Evolutionary conservation across 2,113 vertebrate genomes (phyloP).

Genomic region (Muntiacus reevesi): DNA sequence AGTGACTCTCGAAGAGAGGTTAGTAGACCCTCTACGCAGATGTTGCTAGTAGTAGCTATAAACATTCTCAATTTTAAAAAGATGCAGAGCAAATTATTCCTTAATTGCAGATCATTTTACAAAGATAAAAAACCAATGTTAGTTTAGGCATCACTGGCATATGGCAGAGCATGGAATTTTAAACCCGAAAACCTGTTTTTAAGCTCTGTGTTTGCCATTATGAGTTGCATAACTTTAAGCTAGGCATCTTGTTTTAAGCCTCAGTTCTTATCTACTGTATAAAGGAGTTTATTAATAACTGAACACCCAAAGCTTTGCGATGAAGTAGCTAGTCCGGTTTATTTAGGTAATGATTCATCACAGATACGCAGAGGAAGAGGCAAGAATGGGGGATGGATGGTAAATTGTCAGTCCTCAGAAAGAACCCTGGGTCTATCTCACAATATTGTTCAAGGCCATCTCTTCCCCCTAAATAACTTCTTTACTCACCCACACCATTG

Average conservation of each 20-base stretch:
- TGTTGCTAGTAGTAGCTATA: not conserved
- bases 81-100: not conserved
- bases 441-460: not conserved
- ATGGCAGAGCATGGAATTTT: not conserved
- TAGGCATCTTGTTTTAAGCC: not conserved
- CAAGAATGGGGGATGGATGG: not conserved
- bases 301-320: not conserved
- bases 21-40: fast-evolving
- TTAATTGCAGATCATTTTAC: not conserved
- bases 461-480: not conserved
- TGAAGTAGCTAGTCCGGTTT: not conserved
- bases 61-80: not conserved
- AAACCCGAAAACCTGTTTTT: not conserved
- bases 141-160: not conserved
- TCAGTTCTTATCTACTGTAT: not conserved
- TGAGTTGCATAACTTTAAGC: not conserved
- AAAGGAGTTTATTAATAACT: not conserved
- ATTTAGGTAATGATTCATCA: not conserved
- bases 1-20: not conserved
- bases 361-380: not conserved
- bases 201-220: not conserved
- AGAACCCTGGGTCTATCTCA: not conserved
- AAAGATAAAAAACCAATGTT: not conserved
- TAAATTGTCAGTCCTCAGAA: not conserved
- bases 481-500: not conserved